Percentiles rank a stretch among this genome's conserved stretches.
Conservation (phyloP, 2,888 invertebrate species). For the Dynastes grantii region DNA sequence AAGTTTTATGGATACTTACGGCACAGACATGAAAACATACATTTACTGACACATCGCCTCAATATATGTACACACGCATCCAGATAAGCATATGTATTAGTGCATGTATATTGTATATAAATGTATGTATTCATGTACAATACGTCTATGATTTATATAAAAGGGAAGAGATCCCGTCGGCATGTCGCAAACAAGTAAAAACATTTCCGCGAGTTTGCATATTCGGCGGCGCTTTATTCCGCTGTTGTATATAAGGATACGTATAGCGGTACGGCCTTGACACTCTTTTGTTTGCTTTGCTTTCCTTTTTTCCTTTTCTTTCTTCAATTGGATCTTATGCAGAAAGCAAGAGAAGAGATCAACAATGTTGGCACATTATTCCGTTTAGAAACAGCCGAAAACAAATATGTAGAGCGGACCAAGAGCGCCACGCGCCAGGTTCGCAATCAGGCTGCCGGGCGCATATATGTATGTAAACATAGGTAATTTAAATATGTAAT, state of each 20-base stretch:
- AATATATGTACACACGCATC: background rate
- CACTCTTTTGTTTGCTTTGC: conserved; percentile 16
- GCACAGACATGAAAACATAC: conserved; percentile 38
- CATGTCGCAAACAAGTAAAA: conserved; percentile 45
- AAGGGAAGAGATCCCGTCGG: conserved; percentile 25
- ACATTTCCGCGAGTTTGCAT: conserved; percentile 49
- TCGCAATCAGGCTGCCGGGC: too few species aligned
- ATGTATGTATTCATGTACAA: too few species aligned
- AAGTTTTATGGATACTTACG: conserved; percentile 51
- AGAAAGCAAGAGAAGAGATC: background rate
- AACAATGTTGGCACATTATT: background rate
- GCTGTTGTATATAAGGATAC: background rate
- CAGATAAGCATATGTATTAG: background rate
- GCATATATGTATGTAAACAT: too few species aligned
- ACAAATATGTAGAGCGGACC: too few species aligned
- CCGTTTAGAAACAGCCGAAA: too few species aligned
- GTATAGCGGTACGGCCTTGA: conserved; percentile 22
- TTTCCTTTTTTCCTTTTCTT: conserved; percentile 9
- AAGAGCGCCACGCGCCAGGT: too few species aligned
- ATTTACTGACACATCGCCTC: background rate
- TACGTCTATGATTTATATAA: background rate
- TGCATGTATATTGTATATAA: too few species aligned
- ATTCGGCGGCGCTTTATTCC: conserved; percentile 36
- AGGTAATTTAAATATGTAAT: too few species aligned
- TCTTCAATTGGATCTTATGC: background rate